Conservation (phyloP, 2,113 vertebrate species). For the Eonycteris spelaea region DNA sequence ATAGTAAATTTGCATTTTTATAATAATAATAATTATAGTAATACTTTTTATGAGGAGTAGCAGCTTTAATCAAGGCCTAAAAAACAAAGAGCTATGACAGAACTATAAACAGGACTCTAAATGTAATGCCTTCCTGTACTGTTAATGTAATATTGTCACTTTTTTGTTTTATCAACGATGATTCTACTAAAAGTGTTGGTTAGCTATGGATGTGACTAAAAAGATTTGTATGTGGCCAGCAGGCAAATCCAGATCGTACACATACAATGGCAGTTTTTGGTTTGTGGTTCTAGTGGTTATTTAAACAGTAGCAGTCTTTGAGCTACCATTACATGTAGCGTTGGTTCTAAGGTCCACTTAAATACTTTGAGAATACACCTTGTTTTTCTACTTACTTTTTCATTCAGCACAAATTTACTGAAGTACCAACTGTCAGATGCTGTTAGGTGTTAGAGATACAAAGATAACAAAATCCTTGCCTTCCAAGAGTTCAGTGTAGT, state of each 20-base stretch:
- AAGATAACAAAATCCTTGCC: not conserved
- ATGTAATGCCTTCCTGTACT: not conserved
- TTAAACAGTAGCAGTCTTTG: not conserved
- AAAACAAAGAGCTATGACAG: not conserved
- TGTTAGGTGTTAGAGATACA: not conserved
- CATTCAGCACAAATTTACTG: not conserved
- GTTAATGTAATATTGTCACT: not conserved
- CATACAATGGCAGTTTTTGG: not conserved
- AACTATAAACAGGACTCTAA: not conserved
- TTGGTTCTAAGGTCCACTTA: constrained; percentile 7
- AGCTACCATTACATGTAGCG: not conserved
- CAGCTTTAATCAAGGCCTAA: not conserved
- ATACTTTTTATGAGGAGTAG: not conserved
- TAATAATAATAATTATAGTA: not conserved
- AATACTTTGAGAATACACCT: not conserved
- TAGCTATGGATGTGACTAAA: not conserved
- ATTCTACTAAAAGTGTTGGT: not conserved
- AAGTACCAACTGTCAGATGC: not conserved
- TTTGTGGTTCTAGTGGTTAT: not conserved
- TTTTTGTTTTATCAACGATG: not conserved
- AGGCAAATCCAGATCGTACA: not conserved
- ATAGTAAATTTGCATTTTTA: constrained; percentile 3
- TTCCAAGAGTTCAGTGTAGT: not conserved
- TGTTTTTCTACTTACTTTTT: constrained; percentile 28
- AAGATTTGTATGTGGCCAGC: not conserved